Evolutionary conservation across 2,797 vertebrate species (phyloP), one percentile per base, ranked within the genome.

Genomic region (Microctenopoma steveboyesi): DNA sequence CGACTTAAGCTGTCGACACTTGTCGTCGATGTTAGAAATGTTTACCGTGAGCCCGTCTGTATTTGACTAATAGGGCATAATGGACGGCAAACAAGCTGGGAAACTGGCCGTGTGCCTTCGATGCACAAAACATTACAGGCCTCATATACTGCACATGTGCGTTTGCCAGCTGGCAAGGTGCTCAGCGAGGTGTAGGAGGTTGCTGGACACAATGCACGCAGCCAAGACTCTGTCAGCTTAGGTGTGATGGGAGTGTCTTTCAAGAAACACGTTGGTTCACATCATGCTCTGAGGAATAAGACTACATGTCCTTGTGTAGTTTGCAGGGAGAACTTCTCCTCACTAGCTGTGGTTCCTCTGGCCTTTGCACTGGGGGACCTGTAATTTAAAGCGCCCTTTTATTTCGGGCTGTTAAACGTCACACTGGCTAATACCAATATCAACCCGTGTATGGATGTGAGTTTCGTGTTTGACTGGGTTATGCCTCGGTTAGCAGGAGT

Each of bases 181-280:
- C 72, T 65, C 48, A 59, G 5, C 37, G 33, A 75, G 57, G 65
- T 74, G 74, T 71, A 76, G 55, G 81, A 69, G 54, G 66, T 52
- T 70, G 61, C 40, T 16, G 68, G 71, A 63, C 70, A 73, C 81
- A 83, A 74, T 59, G 67, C 11, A 18, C 70, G 55, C 61, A 33
- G 58, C 76, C 81, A 80, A 67, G 57, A 78, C 76, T 55, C 66
- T 58, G 74, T 80, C 76, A 74, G 6, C 46, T 28, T 49, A 76
- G 72, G 72, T 78, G 54, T 40, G 74, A 76, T 2, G 28, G 58
- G 39, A 49, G 40, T 12, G 13, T 55, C 61, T 71, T 15, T 51
- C 14, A 56, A 50, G 28, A 37, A 45, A 60, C 12, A 1, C 2
- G 46, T 49, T 15, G 60, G 71, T 48, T 63, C 47, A 0, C 18